Evolutionary conservation across 2,113 vertebrate species (phyloP).

Genomic region (Crocuta crocuta): DNA sequence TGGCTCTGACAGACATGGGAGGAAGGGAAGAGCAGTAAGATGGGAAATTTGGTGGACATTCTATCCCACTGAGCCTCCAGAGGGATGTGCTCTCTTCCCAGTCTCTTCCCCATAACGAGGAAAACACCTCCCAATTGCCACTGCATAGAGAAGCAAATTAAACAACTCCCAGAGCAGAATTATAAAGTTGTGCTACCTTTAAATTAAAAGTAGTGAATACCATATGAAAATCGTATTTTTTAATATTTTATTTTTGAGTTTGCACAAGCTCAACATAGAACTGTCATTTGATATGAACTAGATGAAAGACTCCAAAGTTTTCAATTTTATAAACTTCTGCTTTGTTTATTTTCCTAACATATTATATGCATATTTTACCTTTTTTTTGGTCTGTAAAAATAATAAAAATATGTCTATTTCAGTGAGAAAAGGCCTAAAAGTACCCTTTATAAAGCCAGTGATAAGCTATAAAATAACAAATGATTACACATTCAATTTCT

Average conservation of each 20-base stretch:
- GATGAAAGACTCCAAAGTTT: not conserved
- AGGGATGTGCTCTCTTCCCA: not conserved
- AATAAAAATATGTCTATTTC: not conserved
- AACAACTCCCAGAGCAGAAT: not conserved
- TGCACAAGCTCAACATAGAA: conserved; percentile 15
- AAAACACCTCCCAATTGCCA: not conserved
- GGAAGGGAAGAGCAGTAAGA: not conserved
- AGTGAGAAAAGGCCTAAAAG: not conserved
- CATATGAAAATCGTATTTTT: conserved; percentile 8
- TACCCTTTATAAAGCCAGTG: not conserved
- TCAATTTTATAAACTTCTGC: conserved; percentile 14
- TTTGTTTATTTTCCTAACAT: not conserved
- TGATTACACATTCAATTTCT: not conserved
- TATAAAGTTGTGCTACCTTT: not conserved
- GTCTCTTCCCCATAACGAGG: not conserved
- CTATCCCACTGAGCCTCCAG: not conserved
- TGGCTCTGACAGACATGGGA: not conserved
- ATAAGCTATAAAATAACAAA: not conserved
- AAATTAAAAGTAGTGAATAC: conserved; percentile 30
- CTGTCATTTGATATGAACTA: not conserved
- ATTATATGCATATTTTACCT: not conserved
- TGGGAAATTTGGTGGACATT: conserved; percentile 16
- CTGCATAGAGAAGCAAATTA: not conserved
- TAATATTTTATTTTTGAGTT: conserved; percentile 26
- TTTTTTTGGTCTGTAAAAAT: not conserved